Evolutionary conservation across 2,113 vertebrate species (phyloP).

Genomic region (Pangasianodon gigas): DNA sequence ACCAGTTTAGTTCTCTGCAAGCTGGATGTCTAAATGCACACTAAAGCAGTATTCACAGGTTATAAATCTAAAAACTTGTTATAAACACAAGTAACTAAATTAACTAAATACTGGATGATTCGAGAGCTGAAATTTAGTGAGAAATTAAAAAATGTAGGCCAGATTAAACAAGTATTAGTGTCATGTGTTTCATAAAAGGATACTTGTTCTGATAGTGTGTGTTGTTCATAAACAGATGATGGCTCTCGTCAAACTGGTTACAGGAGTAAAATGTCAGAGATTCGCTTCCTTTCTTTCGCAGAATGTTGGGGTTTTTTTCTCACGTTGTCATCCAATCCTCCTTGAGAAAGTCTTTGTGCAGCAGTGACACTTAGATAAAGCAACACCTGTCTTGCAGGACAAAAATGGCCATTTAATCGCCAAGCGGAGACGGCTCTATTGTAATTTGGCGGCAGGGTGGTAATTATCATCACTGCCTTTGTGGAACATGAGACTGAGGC

Average conservation of each 20-base stretch:
- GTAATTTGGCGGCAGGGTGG: neutral
- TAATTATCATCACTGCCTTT: constrained; percentile 23
- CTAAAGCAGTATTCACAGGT: no score
- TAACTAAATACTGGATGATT: no score
- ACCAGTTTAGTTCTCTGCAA: no score
- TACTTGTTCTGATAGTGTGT: neutral
- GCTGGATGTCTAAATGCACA: no score
- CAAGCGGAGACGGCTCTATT: neutral
- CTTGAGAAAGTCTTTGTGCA: constrained; percentile 30
- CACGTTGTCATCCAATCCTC: neutral
- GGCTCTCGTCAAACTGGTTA: constrained; percentile 3
- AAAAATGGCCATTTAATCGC: neutral
- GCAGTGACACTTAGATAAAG: constrained; percentile 31
- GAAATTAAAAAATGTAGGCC: neutral
- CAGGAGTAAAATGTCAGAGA: neutral
- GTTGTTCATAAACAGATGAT: neutral
- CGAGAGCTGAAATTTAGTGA: no score
- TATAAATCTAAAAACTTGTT: no score
- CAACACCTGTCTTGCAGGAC: constrained; percentile 32
- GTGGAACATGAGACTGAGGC: neutral
- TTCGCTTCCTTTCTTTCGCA: neutral
- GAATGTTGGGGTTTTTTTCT: neutral
- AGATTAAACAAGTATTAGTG: neutral
- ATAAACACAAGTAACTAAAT: no score
- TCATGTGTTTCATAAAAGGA: neutral